A percentile compares a stretch with the other conserved stretches of the same genome.
Evolutionary conservation across 2,888 invertebrate species (phyloP).

Genomic region (Melolontha melolontha): DNA sequence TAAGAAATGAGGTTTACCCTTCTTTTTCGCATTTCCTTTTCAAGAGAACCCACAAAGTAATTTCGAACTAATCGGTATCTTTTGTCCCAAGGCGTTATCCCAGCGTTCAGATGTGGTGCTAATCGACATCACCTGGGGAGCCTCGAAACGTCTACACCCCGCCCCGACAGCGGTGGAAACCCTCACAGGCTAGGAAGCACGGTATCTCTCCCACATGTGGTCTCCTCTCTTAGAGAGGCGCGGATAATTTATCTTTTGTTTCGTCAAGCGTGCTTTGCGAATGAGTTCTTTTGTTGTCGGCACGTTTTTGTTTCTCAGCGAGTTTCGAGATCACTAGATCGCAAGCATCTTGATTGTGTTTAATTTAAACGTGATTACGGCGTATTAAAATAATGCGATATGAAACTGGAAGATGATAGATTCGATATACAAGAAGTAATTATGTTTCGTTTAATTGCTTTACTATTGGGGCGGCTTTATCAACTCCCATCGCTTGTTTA

Average conservation of each 20-base stretch:
- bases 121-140: slow-evolving; percentile 58
- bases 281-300: slow-evolving; percentile 56
- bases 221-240: slow-evolving; percentile 51
- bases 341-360: slow-evolving; percentile 35
- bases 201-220: slow-evolving; percentile 52
- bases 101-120: slow-evolving; percentile 54
- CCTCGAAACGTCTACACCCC: slow-evolving; percentile 51
- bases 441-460: slow-evolving; percentile 29
- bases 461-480: not conserved
- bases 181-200: slow-evolving; percentile 32
- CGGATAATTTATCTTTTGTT: slow-evolving; percentile 61
- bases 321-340: slow-evolving; percentile 51
- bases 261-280: slow-evolving; percentile 55
- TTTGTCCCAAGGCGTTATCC: slow-evolving; percentile 52
- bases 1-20: slow-evolving; percentile 23
- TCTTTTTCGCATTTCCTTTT: slow-evolving; percentile 40
- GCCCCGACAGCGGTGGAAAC: slow-evolving; percentile 32
- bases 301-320: slow-evolving; percentile 56
- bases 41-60: slow-evolving; percentile 46
- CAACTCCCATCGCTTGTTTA: too few relatives aligned
- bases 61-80: slow-evolving; percentile 52
- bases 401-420: slow-evolving; percentile 6
- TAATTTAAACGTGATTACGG: slow-evolving; percentile 37
- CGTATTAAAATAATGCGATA: slow-evolving; percentile 20
- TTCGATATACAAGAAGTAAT: slow-evolving; percentile 25